These are phyloP conservation scores for Poecilia picta DNA, from an alignment of 2,797 vertebrate species.

Conservation along the genomic window DNA sequence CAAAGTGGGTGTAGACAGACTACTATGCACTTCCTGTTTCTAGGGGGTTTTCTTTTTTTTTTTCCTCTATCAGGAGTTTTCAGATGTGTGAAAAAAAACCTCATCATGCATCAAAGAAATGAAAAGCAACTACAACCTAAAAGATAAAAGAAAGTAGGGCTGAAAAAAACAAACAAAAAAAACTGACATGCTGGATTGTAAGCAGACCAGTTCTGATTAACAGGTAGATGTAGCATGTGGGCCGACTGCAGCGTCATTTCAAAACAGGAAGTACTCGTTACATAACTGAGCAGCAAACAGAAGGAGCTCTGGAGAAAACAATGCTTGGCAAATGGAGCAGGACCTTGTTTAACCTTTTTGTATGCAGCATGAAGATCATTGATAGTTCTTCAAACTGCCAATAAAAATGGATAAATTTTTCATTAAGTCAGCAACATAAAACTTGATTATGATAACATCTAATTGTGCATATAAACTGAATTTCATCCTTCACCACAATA, in stretches of 20 bases:
- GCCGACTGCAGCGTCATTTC: conserved; percentile 28
- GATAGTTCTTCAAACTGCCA: neutral
- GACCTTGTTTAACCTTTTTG: conserved; percentile 24
- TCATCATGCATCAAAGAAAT: neutral
- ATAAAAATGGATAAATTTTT: neutral
- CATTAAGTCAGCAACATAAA: neutral
- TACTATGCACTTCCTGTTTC: conserved; percentile 79
- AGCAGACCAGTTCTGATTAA: neutral
- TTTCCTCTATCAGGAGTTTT: neutral
- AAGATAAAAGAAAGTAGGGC: neutral
- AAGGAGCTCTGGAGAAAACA: conserved; percentile 40
- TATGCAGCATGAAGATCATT: neutral
- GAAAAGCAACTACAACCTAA: neutral
- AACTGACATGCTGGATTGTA: neutral
- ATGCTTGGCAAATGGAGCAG: conserved; percentile 4
- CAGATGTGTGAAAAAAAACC: neutral
- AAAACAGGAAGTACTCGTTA: conserved; percentile 77
- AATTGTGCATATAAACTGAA: neutral
- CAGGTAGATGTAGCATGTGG: conserved; percentile 9
- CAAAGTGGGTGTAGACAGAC: conserved; percentile 56
- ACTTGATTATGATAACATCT: neutral
- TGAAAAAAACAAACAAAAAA: neutral
- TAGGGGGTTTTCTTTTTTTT: conserved; percentile 11
- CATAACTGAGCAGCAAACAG: conserved; percentile 43
- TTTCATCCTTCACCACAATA: conserved; percentile 25